phyloP scores from a whole-genome alignment of 2,113 vertebrate species.

The Nerophis lumbriciformis region DNA sequence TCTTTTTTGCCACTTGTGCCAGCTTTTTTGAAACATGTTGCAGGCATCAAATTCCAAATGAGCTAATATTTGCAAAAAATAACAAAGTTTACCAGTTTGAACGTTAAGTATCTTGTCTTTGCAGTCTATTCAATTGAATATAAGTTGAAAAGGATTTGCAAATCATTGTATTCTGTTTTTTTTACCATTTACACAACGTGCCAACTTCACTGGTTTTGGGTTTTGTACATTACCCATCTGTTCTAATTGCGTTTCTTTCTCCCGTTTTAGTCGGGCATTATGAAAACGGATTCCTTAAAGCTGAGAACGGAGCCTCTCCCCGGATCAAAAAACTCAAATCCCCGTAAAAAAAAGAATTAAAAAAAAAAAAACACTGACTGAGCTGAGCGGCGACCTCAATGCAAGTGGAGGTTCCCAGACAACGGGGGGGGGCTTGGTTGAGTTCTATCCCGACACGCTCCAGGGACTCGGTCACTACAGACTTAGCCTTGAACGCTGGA shows the following conservation, averaged over 20 bases:
- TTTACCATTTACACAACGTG: too few species aligned
- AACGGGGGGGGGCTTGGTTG: constrained; percentile 23
- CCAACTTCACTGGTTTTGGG: too few species aligned
- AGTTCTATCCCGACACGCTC: constrained; percentile 27
- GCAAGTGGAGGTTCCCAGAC: constrained; percentile 36
- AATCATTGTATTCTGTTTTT: too few species aligned
- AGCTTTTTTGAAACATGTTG: too few species aligned
- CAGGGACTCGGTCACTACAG: constrained; percentile 39
- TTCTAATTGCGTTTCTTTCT: neutral
- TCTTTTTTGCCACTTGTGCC: too few species aligned
- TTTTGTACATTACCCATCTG: neutral
- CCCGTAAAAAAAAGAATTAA: constrained; percentile 70
- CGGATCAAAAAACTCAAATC: constrained; percentile 93
- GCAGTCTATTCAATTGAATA: too few species aligned
- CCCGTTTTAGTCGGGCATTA: constrained; percentile 75
- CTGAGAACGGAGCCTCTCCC: constrained; percentile 88
- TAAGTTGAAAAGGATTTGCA: too few species aligned
- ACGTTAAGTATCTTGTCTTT: too few species aligned
- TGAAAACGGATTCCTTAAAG: constrained; percentile 90
- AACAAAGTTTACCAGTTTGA: too few species aligned
- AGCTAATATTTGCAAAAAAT: too few species aligned
- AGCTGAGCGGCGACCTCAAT: constrained; percentile 31
- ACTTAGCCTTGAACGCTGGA: constrained; percentile 58
- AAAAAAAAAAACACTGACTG: constrained; percentile 21
- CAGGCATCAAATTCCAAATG: too few species aligned